Base-by-base conservation (phyloP, 2,797 vertebrate species). In the Micrastur ruficollis region DNA sequence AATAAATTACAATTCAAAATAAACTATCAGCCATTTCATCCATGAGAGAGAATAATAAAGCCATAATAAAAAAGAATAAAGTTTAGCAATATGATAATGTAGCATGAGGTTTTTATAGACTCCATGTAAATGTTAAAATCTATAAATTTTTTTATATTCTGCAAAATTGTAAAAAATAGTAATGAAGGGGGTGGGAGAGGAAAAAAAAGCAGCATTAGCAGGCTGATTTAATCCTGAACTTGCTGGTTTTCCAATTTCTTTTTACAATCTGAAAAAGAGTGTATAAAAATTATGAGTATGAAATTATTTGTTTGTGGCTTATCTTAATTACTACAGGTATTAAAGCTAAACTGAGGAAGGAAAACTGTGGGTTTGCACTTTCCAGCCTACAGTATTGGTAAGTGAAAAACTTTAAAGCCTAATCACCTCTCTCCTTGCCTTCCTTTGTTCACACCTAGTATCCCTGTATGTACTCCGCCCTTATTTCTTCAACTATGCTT, bases 1-100 rank as follows among this genome's bases (percentile, higher is more conserved):
- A 93, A 95, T 94, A 96, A 96, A 94, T 95, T 80, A 95, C 52
- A 89, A 95, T 84, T 84, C 81, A 88, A 95, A 95, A 95, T 92
- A 94, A 94, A 95, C 66, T 38, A 93, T 66, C 84, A 90, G 73
- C 42, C 70, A 91, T 87, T 90, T 91, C 29, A 93, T 70, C 73
- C 94, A 85, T 66, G 91, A 94, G 76, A 82, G 68, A 88, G 72
- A 96, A 90, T 93, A 95, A 95, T 66, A 93, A 89, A 91, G 32
- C 49, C 40, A 65, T 94, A 95, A 95, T 89, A 90, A 92, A 96
- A 96, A 84, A 62, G 61, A 96, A 86, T 92, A 93, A 93, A 93
- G 86, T 95, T 96, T 92, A 97, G 86, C 79, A 92, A 74, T 67
- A 93, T 25, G 53, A 74, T 86, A 94, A 94, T 71, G 36, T 38